phyloP scores from a whole-genome alignment of 35 echinoderm and acorn worm genomes.

The Heliocidaris tuberculata region DNA sequence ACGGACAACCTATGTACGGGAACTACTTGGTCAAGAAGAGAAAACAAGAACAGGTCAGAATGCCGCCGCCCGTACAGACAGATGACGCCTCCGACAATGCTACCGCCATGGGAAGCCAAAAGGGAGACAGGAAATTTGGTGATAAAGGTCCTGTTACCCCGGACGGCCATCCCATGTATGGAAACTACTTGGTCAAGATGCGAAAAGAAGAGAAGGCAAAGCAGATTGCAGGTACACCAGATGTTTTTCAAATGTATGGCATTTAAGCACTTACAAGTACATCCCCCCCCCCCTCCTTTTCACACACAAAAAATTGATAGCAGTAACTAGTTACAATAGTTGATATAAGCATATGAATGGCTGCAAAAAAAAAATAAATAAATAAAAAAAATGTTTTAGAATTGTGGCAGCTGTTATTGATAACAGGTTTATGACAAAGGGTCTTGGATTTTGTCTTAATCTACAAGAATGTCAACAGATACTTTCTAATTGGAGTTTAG shows the following conservation, averaged over 20 bases:
- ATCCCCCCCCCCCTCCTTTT: no score
- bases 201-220: background rate
- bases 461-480: no score
- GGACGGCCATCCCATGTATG: background rate
- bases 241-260: background rate
- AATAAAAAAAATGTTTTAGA: no score
- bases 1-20: background rate
- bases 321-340: no score
- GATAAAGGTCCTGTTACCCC: background rate
- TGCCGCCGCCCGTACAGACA: background rate
- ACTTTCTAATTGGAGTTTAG: no score
- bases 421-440: no score
- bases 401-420: no score
- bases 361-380: no score
- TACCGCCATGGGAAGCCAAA: background rate
- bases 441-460: no score
- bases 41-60: background rate
- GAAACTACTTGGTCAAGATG: background rate
- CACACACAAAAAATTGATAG: no score
- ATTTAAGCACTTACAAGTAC: background rate
- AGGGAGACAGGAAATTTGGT: background rate
- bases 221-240: background rate
- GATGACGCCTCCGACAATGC: background rate
- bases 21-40: background rate
- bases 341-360: no score